These are phyloP conservation scores for Papilio xuthus DNA, from an alignment of 1,140 invertebrate species.

Conservation along the genomic window DNA sequence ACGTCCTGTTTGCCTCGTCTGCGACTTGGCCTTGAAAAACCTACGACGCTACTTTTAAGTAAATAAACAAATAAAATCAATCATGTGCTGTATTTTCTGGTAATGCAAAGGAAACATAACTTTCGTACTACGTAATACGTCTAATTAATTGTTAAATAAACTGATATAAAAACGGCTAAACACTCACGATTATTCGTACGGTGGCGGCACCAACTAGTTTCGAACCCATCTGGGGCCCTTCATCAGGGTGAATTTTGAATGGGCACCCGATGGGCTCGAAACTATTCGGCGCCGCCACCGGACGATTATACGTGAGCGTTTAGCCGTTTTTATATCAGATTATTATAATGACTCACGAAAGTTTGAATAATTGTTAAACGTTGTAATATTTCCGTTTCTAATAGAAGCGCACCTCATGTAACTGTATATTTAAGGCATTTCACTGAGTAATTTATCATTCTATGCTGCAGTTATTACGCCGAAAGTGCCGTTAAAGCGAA, in stretches of 20 bases:
- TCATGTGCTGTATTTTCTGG: neutral
- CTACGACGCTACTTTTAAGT: neutral
- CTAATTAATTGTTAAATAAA: constrained; percentile 17
- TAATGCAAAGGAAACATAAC: neutral
- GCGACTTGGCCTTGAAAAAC: neutral
- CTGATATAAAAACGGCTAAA: no score
- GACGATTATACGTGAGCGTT: no score
- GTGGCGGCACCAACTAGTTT: no score
- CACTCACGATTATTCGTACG: no score
- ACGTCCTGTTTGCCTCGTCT: neutral
- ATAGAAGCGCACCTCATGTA: constrained; percentile 1
- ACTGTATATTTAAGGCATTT: constrained; percentile 9
- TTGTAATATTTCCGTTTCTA: constrained; percentile 10
- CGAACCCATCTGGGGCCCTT: no score
- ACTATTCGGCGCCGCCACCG: no score
- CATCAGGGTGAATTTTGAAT: no score
- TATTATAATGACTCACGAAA: no score
- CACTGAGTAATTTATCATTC: constrained; percentile 26
- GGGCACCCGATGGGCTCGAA: no score
- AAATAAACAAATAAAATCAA: neutral
- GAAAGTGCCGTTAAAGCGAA: constrained; percentile 17
- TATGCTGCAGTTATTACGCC: constrained; percentile 36
- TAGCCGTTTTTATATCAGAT: no score
- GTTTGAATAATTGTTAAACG: constrained; percentile 10
- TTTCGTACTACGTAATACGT: neutral